Conservation (phyloP, 2,888 invertebrate species). For the Macropis europaea region DNA sequence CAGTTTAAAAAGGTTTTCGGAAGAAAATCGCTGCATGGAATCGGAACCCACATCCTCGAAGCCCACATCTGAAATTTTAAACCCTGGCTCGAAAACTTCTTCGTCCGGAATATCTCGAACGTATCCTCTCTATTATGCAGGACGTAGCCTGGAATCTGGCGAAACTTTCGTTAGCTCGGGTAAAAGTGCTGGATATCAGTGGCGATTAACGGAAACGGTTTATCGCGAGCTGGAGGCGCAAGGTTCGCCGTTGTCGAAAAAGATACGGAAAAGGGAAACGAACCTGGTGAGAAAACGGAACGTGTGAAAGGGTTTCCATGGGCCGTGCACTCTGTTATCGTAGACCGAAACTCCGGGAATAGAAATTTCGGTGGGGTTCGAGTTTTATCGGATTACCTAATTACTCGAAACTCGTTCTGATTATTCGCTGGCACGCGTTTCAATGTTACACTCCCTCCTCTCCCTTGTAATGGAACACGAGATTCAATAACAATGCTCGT, state of each 20-base stretch:
- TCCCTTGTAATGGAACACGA: slow-evolving; percentile 1
- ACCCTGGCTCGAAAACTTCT: slow-evolving; percentile 11
- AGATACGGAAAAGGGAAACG: background rate
- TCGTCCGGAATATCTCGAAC: background rate
- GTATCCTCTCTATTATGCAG: background rate
- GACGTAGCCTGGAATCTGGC: slow-evolving; percentile 15
- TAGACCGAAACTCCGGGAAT: slow-evolving; percentile 24
- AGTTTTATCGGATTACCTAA: slow-evolving; percentile 42
- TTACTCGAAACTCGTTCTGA: slow-evolving; percentile 26
- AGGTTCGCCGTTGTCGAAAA: background rate
- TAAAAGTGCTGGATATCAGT: slow-evolving; percentile 42
- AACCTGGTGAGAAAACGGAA: background rate
- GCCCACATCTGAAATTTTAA: slow-evolving; percentile 3
- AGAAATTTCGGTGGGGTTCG: slow-evolving; percentile 32
- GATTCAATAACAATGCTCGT: slow-evolving; percentile 20
- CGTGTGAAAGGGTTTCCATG: slow-evolving; percentile 9
- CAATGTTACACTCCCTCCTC: background rate
- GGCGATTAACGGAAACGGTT: slow-evolving; percentile 59
- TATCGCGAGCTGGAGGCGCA: slow-evolving; percentile 34
- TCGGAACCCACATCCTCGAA: background rate
- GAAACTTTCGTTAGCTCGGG: slow-evolving; percentile 35
- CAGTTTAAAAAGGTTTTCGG: no score
- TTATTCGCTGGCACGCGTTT: background rate
- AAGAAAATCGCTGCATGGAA: no score
- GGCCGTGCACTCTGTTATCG: slow-evolving; percentile 16